Percentiles rank a stretch among this genome's conserved stretches.
Conservation (phyloP, 2,888 invertebrate genomes). For the Phyllotreta striolata region DNA sequence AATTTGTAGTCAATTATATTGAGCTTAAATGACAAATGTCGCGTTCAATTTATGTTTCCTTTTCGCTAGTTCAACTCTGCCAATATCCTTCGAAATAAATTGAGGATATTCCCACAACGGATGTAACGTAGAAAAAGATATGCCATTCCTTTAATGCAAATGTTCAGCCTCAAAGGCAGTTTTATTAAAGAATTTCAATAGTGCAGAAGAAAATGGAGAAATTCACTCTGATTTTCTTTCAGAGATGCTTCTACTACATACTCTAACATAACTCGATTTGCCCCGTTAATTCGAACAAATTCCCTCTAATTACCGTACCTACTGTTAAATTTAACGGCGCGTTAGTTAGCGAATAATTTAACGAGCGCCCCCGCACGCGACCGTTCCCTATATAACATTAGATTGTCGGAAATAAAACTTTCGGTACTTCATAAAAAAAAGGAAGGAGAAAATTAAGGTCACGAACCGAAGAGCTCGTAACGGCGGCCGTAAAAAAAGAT, state of each 20-base stretch:
- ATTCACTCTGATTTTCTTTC: constrained; percentile 19
- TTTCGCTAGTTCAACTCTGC: constrained; percentile 15
- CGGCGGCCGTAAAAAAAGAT: constrained; percentile 21
- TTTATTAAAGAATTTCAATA: constrained; percentile 38
- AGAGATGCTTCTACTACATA: neutral
- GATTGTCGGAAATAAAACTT: neutral
- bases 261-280: no score
- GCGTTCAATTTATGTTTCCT: neutral
- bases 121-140: constrained; percentile 43
- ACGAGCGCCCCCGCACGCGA: no score
- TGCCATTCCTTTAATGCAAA: constrained; percentile 45
- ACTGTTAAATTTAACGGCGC: no score
- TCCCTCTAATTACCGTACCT: no score
- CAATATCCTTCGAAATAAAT: constrained; percentile 35
- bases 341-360: no score
- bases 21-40: no score
- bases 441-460: constrained; percentile 5
- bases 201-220: constrained; percentile 27
- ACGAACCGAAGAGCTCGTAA: constrained; percentile 18
- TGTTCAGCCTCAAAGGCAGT: constrained; percentile 36
- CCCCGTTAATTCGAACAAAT: no score
- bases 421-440: constrained; percentile 14
- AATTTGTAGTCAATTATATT: no score
- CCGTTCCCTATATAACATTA: no score
- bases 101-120: constrained; percentile 44